Evolutionary conservation across 1,140 invertebrate species (phyloP).

Genomic region (Formica exsecta): DNA sequence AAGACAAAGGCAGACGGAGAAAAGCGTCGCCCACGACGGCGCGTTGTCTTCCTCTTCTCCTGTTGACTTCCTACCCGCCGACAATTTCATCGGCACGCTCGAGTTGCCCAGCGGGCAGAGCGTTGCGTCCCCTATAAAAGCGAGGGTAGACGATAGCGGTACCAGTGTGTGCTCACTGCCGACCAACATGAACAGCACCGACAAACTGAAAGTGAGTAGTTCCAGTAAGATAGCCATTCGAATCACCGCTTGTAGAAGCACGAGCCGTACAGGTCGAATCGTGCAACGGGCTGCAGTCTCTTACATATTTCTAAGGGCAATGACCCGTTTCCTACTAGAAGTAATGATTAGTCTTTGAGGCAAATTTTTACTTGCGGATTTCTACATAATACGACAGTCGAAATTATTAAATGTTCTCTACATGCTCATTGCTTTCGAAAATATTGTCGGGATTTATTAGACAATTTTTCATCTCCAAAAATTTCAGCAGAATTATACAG

Average conservation of each 20-base stretch:
- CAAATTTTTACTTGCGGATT: constrained; percentile 18
- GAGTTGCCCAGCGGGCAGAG: constrained; percentile 69
- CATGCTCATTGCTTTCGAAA: background rate
- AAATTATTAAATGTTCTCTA: background rate
- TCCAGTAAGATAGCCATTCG: constrained; percentile 59
- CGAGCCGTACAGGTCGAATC: constrained; percentile 16
- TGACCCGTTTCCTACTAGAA: background rate
- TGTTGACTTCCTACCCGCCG: constrained; percentile 77
- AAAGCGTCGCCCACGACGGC: constrained; percentile 67
- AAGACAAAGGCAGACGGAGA: constrained; percentile 67
- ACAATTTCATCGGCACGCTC: constrained; percentile 80
- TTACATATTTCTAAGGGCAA: constrained; percentile 20
- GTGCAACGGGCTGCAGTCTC: background rate
- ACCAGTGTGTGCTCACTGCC: constrained; percentile 84
- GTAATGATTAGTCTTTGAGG: background rate
- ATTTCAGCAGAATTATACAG: background rate
- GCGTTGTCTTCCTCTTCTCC: constrained; percentile 73
- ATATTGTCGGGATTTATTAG: background rate
- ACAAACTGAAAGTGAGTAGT: constrained; percentile 85
- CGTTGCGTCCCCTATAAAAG: constrained; percentile 81
- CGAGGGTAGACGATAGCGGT: constrained; percentile 79
- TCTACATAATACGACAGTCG: background rate
- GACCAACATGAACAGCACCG: constrained; percentile 85
- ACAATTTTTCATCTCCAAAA: background rate
- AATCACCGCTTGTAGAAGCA: constrained; percentile 52